Base-by-base conservation (phyloP, 64 coral and sea anemone species). In the Montipora cactus region DNA sequence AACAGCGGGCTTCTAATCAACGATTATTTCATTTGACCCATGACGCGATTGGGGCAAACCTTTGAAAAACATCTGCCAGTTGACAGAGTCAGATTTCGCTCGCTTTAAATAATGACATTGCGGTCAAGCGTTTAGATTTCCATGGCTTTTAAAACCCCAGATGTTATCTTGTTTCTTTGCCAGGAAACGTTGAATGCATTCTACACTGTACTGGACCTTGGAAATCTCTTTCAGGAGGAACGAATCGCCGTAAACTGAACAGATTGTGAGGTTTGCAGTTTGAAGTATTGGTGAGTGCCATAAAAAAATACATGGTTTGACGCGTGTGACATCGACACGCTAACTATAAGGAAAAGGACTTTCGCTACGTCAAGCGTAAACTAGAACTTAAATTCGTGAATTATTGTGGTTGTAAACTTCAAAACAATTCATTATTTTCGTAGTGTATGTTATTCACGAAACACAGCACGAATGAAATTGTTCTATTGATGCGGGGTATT, bases 171-270 rank as follows among this genome's bases (percentile, higher is more conserved):
- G 18, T 8, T 70, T 49, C 71, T 84, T 86, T 71, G 45, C 8
- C 64, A 86, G 82, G 82, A 72, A 50, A 71, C 64, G 18, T 86
- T 72, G 82, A 51, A 86, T 86, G 82, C 47, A 72, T 86, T 72
- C 68, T 16, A 49, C 62, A 86, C 45, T 70, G 15, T 6, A 50
- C 82, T 9, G 44, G 44, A 72, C 44, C 47, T 44, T 23, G 66
- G 82, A 64, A 47, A 46, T 70, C 44, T 86, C 12, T 45, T 21
- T 50, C 2, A 44, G 47, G 47, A 37, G 67, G 12, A 48, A 50
- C 45, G 66, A 70, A 49, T 45, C 46, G 45, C 14, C 18, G 46
- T 70, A 49, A 49, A 45, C 3, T 71, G 45, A 4, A 50, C 28
- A 72, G 47, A 19, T 68, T 3, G 5, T 11, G 62, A 69, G 61